These are phyloP conservation scores for Laothoe populi DNA, from an alignment of 2,888 invertebrate species.

Conservation along the genomic window DNA sequence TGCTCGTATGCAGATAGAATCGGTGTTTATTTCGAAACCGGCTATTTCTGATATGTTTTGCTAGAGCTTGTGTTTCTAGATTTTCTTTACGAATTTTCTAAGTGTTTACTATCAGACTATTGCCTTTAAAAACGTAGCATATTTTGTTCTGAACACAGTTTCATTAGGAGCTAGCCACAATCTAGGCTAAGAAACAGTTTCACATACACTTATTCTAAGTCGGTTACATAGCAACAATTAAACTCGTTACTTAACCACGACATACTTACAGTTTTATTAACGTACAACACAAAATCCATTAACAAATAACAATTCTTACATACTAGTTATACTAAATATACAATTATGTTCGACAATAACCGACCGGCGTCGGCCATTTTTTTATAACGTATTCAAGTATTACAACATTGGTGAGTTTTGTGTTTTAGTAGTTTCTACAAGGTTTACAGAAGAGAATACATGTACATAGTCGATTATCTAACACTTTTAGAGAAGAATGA, in stretches of 20 bases:
- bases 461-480: conserved; percentile 26
- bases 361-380: conserved; percentile 18
- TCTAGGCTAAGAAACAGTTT: neutral
- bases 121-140: conserved; percentile 6
- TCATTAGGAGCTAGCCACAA: neutral
- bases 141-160: neutral
- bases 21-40: neutral
- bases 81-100: conserved; percentile 17
- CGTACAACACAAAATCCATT: conserved; percentile 22
- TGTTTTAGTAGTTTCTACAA: conserved; percentile 43
- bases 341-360: conserved; percentile 4
- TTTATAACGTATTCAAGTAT: conserved; percentile 26
- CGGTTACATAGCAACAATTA: conserved; percentile 5
- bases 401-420: conserved; percentile 34
- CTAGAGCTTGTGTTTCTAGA: conserved; percentile 1
- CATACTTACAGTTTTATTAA: conserved; percentile 17
- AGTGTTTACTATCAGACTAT: conserved; percentile 29
- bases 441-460: conserved; percentile 34
- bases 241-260: conserved; percentile 6
- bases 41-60: conserved; percentile 11
- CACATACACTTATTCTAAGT: conserved; percentile 6
- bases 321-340: conserved; percentile 9
- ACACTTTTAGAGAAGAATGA: conserved; percentile 38
- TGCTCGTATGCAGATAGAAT: neutral
- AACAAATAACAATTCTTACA: conserved; percentile 22